These are phyloP conservation scores for Carollia perspicillata DNA, from an alignment of 2,113 vertebrate genomes.

Conservation along the genomic window DNA sequence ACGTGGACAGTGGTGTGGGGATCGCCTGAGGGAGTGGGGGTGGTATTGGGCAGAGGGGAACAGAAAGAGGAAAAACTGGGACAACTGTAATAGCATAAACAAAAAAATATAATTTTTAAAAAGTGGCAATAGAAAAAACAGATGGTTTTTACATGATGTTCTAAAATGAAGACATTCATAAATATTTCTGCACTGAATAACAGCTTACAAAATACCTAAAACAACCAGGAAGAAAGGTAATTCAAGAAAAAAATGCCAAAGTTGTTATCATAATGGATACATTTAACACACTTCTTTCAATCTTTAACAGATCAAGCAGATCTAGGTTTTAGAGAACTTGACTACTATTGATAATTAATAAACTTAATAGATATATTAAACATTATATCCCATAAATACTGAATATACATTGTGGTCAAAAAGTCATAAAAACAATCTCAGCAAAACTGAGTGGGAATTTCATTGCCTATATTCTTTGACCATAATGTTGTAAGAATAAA, in stretches of 20 bases:
- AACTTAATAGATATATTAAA: not conserved
- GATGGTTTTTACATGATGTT: not conserved
- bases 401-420: not conserved
- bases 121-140: not conserved
- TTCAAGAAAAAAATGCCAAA: not conserved
- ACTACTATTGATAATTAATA: constrained; percentile 25
- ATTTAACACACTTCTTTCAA: not conserved
- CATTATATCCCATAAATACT: not conserved
- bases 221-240: not conserved
- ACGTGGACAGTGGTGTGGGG: too few species aligned
- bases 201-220: constrained; percentile 25
- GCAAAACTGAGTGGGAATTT: not conserved
- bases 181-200: not conserved
- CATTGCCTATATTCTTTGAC: not conserved
- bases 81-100: too few species aligned
- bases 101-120: not conserved
- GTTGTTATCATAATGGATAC: not conserved
- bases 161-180: not conserved
- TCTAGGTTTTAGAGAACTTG: not conserved
- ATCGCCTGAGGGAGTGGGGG: too few species aligned
- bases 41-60: too few species aligned
- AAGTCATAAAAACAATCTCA: constrained; percentile 9
- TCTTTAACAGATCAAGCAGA: constrained; percentile 7
- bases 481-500: not conserved
- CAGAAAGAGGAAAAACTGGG: too few species aligned